These are phyloP conservation scores for Pao palembangensis DNA, from an alignment of 2,113 vertebrate species.

Conservation along the genomic window DNA sequence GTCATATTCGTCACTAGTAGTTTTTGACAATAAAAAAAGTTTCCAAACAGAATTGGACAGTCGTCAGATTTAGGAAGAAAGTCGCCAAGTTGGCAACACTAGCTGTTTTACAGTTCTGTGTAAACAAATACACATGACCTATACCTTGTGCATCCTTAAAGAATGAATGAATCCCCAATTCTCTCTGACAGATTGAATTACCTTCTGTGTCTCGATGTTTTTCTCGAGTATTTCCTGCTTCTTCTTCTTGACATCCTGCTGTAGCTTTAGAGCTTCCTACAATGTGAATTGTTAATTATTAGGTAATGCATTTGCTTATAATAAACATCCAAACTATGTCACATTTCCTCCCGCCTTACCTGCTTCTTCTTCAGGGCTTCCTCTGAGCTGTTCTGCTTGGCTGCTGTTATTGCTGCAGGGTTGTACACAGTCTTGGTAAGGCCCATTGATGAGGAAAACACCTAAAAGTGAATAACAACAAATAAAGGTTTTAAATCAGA, in stretches of 20 bases:
- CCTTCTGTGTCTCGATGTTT: slow-evolving; percentile 98
- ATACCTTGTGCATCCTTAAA: no score
- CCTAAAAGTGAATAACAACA: slow-evolving; percentile 64
- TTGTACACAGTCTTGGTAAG: slow-evolving; percentile 99
- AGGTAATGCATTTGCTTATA: background rate
- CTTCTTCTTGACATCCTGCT: slow-evolving; percentile 95
- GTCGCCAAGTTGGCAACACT: no score
- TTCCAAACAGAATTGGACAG: no score
- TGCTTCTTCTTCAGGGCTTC: slow-evolving; percentile 93
- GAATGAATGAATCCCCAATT: background rate
- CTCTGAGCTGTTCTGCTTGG: slow-evolving; percentile 86
- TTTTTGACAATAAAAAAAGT: no score
- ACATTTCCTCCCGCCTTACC: slow-evolving; percentile 69
- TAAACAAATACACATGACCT: background rate
- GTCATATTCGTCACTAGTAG: no score
- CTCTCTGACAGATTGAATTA: slow-evolving; percentile 40
- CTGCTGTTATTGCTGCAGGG: slow-evolving; percentile 89
- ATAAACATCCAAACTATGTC: background rate
- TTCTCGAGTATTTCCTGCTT: slow-evolving; percentile 98
- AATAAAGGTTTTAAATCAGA: background rate
- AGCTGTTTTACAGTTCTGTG: no score
- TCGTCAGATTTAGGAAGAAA: no score
- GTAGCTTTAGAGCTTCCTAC: slow-evolving; percentile 89
- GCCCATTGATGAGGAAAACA: slow-evolving; percentile 90
- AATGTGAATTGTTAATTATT: slow-evolving; percentile 6